Conservation (phyloP, 2,888 invertebrate species). For the Heliconius sara region DNA sequence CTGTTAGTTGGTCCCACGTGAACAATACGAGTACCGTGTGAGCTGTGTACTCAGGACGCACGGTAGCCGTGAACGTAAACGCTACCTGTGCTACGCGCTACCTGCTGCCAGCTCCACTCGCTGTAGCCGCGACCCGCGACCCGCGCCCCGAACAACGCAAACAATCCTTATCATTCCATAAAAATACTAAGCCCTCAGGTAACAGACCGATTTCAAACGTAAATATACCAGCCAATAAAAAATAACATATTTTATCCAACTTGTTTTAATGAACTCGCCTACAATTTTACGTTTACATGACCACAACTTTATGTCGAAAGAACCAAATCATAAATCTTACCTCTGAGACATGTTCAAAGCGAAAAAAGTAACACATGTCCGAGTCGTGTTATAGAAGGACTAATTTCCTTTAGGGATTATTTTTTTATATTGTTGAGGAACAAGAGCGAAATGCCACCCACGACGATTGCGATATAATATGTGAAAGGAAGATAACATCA, state of each 20-base stretch:
- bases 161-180: constrained; percentile 74
- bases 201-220: constrained; percentile 61
- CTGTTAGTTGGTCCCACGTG: neutral
- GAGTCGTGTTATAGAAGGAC: constrained; percentile 80
- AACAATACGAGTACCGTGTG: constrained; percentile 54
- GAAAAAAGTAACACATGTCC: constrained; percentile 84
- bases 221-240: constrained; percentile 65
- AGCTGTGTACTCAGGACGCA: constrained; percentile 78
- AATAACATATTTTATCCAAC: constrained; percentile 47
- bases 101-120: constrained; percentile 55
- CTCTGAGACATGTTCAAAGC: constrained; percentile 74
- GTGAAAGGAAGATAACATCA: constrained; percentile 47
- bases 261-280: constrained; percentile 53
- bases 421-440: constrained; percentile 68
- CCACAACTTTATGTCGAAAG: constrained; percentile 73
- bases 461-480: constrained; percentile 63
- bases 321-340: constrained; percentile 77
- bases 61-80: constrained; percentile 76
- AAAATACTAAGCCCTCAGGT: constrained; percentile 72
- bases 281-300: constrained; percentile 67
- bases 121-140: constrained; percentile 39
- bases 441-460: constrained; percentile 75
- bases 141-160: constrained; percentile 54
- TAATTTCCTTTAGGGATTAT: constrained; percentile 78
- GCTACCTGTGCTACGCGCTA: constrained; percentile 82